Evolutionary conservation across 2,797 vertebrate genomes (phyloP).

Genomic region (Rhabdophis nuchalis): DNA sequence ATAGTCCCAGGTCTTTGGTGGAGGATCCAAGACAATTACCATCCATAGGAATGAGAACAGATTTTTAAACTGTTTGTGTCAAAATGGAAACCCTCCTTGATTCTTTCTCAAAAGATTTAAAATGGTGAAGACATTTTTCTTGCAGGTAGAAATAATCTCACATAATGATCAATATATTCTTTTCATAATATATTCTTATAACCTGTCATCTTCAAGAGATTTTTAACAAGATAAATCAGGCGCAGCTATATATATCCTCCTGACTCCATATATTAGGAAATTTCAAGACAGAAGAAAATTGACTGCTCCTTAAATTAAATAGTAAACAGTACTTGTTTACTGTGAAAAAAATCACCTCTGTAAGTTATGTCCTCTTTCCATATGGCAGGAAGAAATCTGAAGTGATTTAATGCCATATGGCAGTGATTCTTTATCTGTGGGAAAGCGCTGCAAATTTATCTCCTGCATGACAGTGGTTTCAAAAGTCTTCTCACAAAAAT

Average conservation of each 20-base stretch:
- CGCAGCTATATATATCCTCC: neutral
- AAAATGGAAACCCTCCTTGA: neutral
- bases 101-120: neutral
- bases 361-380: neutral
- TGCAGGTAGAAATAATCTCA: neutral
- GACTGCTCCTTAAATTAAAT: neutral
- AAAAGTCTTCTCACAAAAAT: neutral
- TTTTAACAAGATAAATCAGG: neutral
- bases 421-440: neutral
- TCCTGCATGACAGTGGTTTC: neutral
- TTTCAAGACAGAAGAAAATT: neutral
- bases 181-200: neutral
- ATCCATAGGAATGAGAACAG: neutral
- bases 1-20: neutral
- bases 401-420: neutral
- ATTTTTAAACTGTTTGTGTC: neutral
- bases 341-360: neutral
- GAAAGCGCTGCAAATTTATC: neutral
- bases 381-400: neutral
- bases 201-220: neutral
- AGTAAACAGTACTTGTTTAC: neutral
- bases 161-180: neutral
- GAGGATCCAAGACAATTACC: neutral
- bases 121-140: neutral
- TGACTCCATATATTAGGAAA: neutral